phyloP scores from a whole-genome alignment of 2,888 invertebrate species.

The Sylvicola fuscatus region DNA sequence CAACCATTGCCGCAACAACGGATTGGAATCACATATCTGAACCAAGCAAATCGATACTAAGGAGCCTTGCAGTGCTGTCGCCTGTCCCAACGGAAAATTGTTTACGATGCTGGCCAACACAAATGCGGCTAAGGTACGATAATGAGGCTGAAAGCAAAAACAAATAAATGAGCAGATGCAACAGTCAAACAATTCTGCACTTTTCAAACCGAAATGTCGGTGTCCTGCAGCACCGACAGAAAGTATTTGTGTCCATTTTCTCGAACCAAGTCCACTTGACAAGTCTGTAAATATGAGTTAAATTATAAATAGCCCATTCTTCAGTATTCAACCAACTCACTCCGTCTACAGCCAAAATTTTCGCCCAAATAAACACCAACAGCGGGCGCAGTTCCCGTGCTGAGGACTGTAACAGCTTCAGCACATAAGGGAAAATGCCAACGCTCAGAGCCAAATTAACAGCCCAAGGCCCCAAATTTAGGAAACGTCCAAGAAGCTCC shows the following conservation, averaged over 20 bases:
- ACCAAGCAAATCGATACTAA: conserved; percentile 83
- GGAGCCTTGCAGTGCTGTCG: conserved; percentile 74
- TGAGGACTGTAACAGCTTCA: conserved; percentile 88
- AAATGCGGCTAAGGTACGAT: conserved; percentile 86
- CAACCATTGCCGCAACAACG: conserved; percentile 64
- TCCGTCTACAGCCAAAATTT: conserved; percentile 89
- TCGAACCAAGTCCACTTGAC: conserved; percentile 85
- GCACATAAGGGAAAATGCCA: conserved; percentile 96
- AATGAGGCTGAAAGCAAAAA: conserved; percentile 40
- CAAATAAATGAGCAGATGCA: conserved; percentile 1
- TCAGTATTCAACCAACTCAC: conserved; percentile 30
- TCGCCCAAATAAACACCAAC: conserved; percentile 97
- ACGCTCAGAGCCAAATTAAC: conserved; percentile 90
- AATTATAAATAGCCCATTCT: conserved; percentile 1
- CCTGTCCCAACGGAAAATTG: conserved; percentile 72
- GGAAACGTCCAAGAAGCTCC: conserved; percentile 78
- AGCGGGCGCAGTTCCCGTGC: conserved; percentile 81
- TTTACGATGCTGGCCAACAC: conserved; percentile 86
- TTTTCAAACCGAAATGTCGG: conserved; percentile 44
- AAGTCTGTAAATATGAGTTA: conserved; percentile 42
- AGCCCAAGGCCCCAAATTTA: conserved; percentile 91
- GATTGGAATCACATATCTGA: conserved; percentile 52
- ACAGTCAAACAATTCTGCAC: conserved; percentile 2
- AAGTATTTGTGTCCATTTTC: conserved; percentile 92
- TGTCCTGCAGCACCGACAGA: conserved; percentile 75